These are phyloP conservation scores for Poicephalus meyeri DNA, from an alignment of 2,113 vertebrate species.

Conservation along the genomic window DNA sequence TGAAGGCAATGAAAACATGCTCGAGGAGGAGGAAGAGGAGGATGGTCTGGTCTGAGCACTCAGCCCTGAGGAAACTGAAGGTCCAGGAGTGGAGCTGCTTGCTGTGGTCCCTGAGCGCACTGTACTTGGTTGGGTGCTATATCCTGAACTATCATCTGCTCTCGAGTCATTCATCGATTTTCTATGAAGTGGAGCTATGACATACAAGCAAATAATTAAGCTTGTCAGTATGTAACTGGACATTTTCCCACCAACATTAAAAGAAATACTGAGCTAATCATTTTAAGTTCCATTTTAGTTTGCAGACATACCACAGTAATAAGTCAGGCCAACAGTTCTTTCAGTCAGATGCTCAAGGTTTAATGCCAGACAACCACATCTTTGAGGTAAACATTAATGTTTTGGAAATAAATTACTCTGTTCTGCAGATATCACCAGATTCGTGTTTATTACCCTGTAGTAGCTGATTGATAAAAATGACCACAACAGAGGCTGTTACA, in stretches of 20 bases:
- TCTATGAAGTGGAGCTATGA: constrained; percentile 75
- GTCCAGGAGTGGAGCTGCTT: background rate
- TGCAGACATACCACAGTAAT: background rate
- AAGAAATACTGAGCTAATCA: background rate
- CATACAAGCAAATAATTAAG: constrained; percentile 11
- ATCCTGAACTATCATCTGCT: constrained; percentile 44
- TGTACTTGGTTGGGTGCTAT: background rate
- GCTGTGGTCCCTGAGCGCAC: constrained; percentile 49
- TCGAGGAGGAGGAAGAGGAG: background rate
- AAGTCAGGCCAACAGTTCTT: background rate
- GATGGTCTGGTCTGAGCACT: background rate
- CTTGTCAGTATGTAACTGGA: background rate
- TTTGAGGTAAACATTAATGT: background rate
- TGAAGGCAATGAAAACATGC: background rate
- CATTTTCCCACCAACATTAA: background rate
- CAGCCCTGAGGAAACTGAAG: constrained; percentile 27
- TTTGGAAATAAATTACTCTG: background rate
- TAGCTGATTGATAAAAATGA: fast-evolving
- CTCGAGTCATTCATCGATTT: background rate
- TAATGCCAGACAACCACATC: background rate
- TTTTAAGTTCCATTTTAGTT: background rate
- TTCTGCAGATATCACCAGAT: background rate
- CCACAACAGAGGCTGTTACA: background rate
- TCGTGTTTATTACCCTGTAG: background rate
- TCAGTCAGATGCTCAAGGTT: background rate